Evolutionary conservation across 2,888 invertebrate species (phyloP).

Genomic region (Microdon myrmicae): DNA sequence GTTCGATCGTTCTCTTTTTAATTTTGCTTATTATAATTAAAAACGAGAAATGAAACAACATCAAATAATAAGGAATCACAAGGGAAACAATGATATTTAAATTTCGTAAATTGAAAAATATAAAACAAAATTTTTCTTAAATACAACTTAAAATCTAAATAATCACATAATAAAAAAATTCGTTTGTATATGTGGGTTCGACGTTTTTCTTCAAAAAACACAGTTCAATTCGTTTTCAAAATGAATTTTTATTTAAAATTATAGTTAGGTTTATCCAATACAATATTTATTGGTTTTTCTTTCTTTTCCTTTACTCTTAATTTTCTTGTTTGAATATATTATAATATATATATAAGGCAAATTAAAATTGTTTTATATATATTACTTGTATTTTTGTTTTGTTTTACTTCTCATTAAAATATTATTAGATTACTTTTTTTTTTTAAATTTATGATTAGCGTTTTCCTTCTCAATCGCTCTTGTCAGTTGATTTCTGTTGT

Average conservation of each 20-base stretch:
- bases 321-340: conserved; percentile 46
- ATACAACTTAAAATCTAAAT: conserved; percentile 7
- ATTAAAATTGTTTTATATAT: conserved; percentile 52
- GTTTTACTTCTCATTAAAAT: conserved; percentile 30
- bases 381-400: conserved; percentile 49
- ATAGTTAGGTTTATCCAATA: conserved; percentile 43
- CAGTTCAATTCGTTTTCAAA: conserved; percentile 33
- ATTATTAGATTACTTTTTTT: conserved; percentile 18
- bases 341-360: conserved; percentile 53
- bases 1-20: conserved; percentile 2
- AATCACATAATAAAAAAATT: conserved; percentile 21
- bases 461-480: conserved; percentile 35
- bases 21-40: conserved; percentile 27
- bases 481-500: conserved; percentile 23
- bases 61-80: conserved; percentile 13
- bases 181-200: conserved; percentile 3
- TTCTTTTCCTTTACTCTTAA: background rate
- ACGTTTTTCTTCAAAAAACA: conserved; percentile 15
- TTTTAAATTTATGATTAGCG: conserved; percentile 30
- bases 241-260: conserved; percentile 43
- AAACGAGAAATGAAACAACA: conserved; percentile 36
- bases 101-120: background rate
- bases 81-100: conserved; percentile 10
- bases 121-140: conserved; percentile 8
- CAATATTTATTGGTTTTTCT: conserved; percentile 44